Evolutionary conservation across 2,113 vertebrate genomes (phyloP), one percentile per base, ranked within the genome.

Genomic region (Sisor rabdophorus): DNA sequence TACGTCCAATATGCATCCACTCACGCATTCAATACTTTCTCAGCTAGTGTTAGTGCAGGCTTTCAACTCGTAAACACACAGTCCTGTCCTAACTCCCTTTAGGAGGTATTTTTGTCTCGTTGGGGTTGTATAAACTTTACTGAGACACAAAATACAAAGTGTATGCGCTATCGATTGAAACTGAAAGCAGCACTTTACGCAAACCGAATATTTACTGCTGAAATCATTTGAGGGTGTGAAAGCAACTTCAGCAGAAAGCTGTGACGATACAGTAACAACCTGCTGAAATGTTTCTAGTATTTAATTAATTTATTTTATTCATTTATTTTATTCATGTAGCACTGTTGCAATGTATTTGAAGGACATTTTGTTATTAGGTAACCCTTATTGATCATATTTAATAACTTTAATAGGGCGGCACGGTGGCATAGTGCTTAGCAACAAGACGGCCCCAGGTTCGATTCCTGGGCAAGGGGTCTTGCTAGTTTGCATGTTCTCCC

Each of bases 11-110:
- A 87, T 79, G 44, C 80, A 85, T 88, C 75, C 81, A 87, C 80
- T 77, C 17, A 40, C 72, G 60, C 2, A 8, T 75, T 92, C 90
- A 84, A 92, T 92, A 87, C 75, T 79, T 83, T 89, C 80, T 79
- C 89, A 81, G 79, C 75, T 55, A 12, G 77, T 53, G 19, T 28
- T 55, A 12, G 77, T 50, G 19, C 32, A 74, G 47, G 77, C 81
- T 80, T 82, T 82, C 58, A 78, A 7, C 60, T 74, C 59, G 26
- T 77, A 83, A 85, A 87, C 76, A 61, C 17, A 15, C 75, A 67
- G 16, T 16, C 26, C 73, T 22, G 17, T 9, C 73, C 50, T 44
- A 64, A 13, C 40, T 80, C 73, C 55, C 65, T 70, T 20, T 75
- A 60, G 32, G 81, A 68, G 64, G 79, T 64, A 78, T 78, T 84